Percentiles rank a stretch among this genome's conserved stretches.
Evolutionary conservation across 2,113 vertebrate species (phyloP).

Genomic region (Antennarius striatus): DNA sequence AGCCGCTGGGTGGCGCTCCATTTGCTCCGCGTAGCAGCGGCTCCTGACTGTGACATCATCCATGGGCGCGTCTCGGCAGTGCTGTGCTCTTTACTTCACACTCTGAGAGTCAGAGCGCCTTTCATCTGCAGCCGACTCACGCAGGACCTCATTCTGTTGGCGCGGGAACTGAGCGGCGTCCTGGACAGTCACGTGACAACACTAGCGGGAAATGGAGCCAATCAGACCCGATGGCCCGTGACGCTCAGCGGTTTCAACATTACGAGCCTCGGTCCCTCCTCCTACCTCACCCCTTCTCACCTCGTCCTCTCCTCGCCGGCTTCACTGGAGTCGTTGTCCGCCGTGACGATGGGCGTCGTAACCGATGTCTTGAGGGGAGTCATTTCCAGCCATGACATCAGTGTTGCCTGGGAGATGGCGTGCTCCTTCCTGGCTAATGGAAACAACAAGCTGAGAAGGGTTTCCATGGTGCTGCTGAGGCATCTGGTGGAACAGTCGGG

Average conservation of each 20-base stretch:
- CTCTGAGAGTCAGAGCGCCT: slow-evolving; percentile 85
- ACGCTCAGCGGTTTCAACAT: slow-evolving; percentile 78
- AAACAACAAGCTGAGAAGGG: slow-evolving; percentile 77
- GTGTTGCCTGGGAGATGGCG: slow-evolving; percentile 83
- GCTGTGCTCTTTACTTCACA: slow-evolving; percentile 88
- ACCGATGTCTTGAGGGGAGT: slow-evolving; percentile 81
- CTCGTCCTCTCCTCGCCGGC: slow-evolving; percentile 80
- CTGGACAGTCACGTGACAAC: slow-evolving; percentile 66
- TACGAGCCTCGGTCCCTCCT: slow-evolving; percentile 56
- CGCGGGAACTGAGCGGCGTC: slow-evolving; percentile 83
- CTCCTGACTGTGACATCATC: slow-evolving; percentile 86
- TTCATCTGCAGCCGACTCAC: slow-evolving; percentile 84
- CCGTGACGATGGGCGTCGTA: slow-evolving; percentile 79
- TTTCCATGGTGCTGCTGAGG: slow-evolving; percentile 81
- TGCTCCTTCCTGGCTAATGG: slow-evolving; percentile 85
- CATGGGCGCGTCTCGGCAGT: slow-evolving; percentile 86
- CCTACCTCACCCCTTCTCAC: slow-evolving; percentile 82
- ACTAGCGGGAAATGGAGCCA: slow-evolving; percentile 17
- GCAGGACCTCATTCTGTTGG: slow-evolving; percentile 84
- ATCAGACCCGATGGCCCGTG: slow-evolving; percentile 81
- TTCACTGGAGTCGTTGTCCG: slow-evolving; percentile 85
- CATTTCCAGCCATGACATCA: slow-evolving; percentile 83
- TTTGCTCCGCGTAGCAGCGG: slow-evolving; percentile 88
- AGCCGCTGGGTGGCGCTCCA: slow-evolving; percentile 92
- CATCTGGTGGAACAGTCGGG: slow-evolving; percentile 84